These are phyloP conservation scores for Fratercula arctica DNA, from an alignment of 2,797 vertebrate genomes.

Conservation along the genomic window DNA sequence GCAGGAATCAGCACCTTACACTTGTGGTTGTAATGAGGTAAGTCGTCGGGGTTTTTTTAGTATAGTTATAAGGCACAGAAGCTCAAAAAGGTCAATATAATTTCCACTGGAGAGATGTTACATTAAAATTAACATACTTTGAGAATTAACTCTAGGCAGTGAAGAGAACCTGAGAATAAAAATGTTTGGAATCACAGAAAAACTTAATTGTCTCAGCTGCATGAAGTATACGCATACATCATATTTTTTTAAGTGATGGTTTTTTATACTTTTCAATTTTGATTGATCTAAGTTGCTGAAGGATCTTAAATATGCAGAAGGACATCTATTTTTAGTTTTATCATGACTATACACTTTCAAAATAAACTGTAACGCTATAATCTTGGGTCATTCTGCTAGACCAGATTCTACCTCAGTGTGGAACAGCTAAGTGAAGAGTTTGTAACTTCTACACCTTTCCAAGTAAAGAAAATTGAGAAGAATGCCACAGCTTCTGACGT, in stretches of 20 bases:
- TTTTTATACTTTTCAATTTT: not conserved
- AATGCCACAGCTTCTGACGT: not conserved
- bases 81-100: not conserved
- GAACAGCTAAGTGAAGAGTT: not conserved
- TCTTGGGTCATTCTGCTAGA: not conserved
- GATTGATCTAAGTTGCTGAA: not conserved
- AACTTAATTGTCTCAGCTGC: not conserved
- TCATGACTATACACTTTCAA: not conserved
- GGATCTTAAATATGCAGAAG: not conserved
- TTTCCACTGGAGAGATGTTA: not conserved
- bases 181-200: not conserved
- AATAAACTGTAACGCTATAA: not conserved
- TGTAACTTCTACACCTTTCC: not conserved
- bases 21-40: not conserved
- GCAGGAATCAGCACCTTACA: not conserved
- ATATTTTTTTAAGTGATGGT: not conserved
- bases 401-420: not conserved
- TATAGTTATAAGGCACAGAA: not conserved
- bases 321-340: not conserved
- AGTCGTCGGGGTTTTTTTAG: not conserved
- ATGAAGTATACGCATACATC: not conserved
- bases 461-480: not conserved
- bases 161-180: not conserved
- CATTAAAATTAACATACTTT: not conserved
- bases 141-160: not conserved